Evolutionary conservation across 1,140 invertebrate genomes (phyloP), one percentile per base, ranked within the genome.

Genomic region (Trissolcus basalis): DNA sequence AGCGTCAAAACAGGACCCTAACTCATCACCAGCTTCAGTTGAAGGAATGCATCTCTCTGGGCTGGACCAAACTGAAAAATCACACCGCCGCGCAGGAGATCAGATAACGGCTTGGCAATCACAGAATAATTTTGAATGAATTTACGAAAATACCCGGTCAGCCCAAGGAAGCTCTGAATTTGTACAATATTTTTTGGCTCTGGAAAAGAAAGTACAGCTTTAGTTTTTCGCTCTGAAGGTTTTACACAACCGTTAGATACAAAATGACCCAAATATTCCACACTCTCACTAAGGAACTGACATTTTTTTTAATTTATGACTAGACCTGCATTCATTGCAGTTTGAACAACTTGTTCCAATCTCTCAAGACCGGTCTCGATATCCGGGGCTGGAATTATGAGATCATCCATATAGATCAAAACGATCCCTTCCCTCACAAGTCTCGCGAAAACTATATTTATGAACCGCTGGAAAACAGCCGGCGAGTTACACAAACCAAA

Each of bases 301-400:
- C 80, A 80, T 69, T 89, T 89, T 55, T 83, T 82, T 80, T 80
- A 80, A 33, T 86, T 86, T 4, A 88, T 54, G 4, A 35, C 3
- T 9, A 36, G 13, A 1, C 13, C 11, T 14, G 33, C 14, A 39
- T 14, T 36, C 4, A 10, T 35, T 5, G 14, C 10, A 14, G 39
- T 43, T 8, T 39, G 12, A 11, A 54, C 1, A 2, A 54, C 33
- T 14, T 15, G 14, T 47, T 47, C 11, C 11, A 47, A 47, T 15
- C 16, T 47, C 4, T 16, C 45, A 6, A 47, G 7, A 6, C 13
- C 45, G 45, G 13, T 47, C 16, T 4, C 4, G 6, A 16, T 15
- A 19, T 47, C 16, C 45, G 7, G 13, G n/a, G 45, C 45, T 1
- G 14, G 14, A 15, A 47, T 47, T 47, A 47, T 47, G 13, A 47